Percentiles rank a stretch among this genome's conserved stretches.
These are phyloP conservation scores for Cheilosia pagana DNA, from an alignment of 2,888 invertebrate species.

Conservation along the genomic window DNA sequence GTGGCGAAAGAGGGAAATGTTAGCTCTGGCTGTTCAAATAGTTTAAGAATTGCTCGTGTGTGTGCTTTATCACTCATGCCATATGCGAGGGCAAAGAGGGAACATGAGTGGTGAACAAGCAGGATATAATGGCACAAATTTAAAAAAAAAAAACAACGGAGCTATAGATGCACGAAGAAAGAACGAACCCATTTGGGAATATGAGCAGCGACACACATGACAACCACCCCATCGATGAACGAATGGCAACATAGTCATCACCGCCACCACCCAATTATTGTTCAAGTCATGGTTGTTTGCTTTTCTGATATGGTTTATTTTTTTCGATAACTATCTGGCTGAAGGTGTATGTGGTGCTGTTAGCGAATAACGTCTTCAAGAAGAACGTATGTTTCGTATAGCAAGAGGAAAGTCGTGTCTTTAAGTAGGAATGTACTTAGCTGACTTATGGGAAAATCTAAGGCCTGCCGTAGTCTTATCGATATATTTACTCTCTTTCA, in stretches of 20 bases:
- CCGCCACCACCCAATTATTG: slow-evolving; percentile 31
- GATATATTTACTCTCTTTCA: too few relatives aligned
- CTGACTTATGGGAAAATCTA: too few relatives aligned
- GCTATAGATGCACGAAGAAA: background rate
- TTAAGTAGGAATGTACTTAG: too few relatives aligned
- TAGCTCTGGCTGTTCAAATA: slow-evolving; percentile 33
- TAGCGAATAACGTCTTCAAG: too few relatives aligned
- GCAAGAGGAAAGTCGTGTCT: too few relatives aligned
- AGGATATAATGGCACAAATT: slow-evolving; percentile 43
- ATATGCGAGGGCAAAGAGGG: background rate
- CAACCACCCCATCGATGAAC: slow-evolving; percentile 21
- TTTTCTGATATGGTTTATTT: slow-evolving; percentile 27
- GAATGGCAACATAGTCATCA: background rate
- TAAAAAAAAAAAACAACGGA: slow-evolving; percentile 34
- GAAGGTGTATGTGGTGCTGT: too few relatives aligned
- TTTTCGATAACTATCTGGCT: background rate
- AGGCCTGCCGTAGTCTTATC: too few relatives aligned
- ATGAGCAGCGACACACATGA: slow-evolving; percentile 29
- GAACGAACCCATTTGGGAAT: slow-evolving; percentile 41
- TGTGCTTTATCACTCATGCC: slow-evolving; percentile 42
- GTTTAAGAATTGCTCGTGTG: slow-evolving; percentile 44
- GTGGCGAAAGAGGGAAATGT: background rate
- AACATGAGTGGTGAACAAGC: slow-evolving; percentile 26
- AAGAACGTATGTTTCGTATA: too few relatives aligned
- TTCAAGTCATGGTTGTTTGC: slow-evolving; percentile 53